These are phyloP conservation scores for Ageneiosus marmoratus DNA, from an alignment of 2,113 vertebrate genomes.

Conservation along the genomic window DNA sequence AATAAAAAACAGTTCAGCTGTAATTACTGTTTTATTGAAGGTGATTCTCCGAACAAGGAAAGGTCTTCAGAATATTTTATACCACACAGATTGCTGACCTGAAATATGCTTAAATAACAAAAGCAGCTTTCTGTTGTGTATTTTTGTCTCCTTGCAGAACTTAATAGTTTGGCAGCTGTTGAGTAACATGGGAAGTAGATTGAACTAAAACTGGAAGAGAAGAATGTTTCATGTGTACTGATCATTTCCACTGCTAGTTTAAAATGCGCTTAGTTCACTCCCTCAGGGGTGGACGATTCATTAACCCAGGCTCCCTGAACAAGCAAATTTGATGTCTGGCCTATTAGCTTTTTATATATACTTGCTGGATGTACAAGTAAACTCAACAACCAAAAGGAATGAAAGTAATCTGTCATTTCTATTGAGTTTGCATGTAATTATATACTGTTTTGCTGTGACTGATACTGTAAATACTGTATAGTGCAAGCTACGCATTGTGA, in stretches of 20 bases:
- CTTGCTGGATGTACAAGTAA: neutral
- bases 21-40: slow-evolving; percentile 23
- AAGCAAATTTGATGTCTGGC: neutral
- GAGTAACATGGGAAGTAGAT: slow-evolving; percentile 4
- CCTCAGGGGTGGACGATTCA: neutral
- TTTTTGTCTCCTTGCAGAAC: neutral
- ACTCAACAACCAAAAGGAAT: neutral
- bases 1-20: slow-evolving; percentile 22
- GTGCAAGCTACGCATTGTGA: neutral
- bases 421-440: neutral
- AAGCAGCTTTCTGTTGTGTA: neutral
- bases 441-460: neutral
- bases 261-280: neutral
- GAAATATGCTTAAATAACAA: neutral
- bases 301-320: neutral
- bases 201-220: neutral
- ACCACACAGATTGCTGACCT: neutral
- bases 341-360: neutral
- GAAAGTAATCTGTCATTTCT: neutral
- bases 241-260: neutral
- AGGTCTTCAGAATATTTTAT: neutral
- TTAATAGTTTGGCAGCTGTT: slow-evolving; percentile 6
- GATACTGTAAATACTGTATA: neutral
- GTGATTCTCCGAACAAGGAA: slow-evolving; percentile 13
- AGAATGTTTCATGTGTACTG: slow-evolving; percentile 1